phyloP scores from a whole-genome alignment of 2,797 vertebrate species.

The Catostomus latipinnis region DNA sequence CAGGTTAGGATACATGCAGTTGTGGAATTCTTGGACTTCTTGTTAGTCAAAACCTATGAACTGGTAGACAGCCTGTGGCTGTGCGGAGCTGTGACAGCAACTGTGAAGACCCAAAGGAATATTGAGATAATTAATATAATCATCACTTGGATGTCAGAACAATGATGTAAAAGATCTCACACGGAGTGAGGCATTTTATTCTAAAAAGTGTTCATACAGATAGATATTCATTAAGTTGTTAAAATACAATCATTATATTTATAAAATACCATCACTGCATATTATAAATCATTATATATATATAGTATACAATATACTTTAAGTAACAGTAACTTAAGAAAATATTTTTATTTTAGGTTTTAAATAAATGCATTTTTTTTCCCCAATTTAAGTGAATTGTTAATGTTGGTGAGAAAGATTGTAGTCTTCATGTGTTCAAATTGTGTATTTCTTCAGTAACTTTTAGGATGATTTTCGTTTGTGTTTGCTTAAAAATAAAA shows the following conservation, averaged over 20 bases:
- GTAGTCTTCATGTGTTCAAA: too few relatives aligned
- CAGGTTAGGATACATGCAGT: conserved; percentile 64
- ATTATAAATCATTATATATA: too few relatives aligned
- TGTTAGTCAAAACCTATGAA: conserved; percentile 63
- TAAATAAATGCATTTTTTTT: too few relatives aligned
- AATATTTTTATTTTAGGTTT: too few relatives aligned
- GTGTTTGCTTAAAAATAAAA: not conserved
- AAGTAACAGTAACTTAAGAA: too few relatives aligned
- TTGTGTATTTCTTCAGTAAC: too few relatives aligned
- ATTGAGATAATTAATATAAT: not conserved
- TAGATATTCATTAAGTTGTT: too few relatives aligned
- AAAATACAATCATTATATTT: too few relatives aligned
- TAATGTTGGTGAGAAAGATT: too few relatives aligned
- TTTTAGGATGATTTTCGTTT: not conserved
- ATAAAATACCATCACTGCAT: too few relatives aligned
- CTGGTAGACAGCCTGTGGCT: conserved; percentile 61
- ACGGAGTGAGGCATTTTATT: not conserved
- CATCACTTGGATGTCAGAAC: not conserved
- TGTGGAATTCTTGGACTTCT: conserved; percentile 72
- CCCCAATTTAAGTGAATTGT: too few relatives aligned
- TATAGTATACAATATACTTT: too few relatives aligned
- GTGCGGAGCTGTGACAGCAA: not conserved
- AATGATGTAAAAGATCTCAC: not conserved
- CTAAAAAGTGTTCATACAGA: not conserved
- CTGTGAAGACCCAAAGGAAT: not conserved